A percentile compares a stretch with the other conserved stretches of the same genome.
Evolutionary conservation across 2,888 invertebrate species (phyloP).

Genomic region (Cyclophora albipunctata): DNA sequence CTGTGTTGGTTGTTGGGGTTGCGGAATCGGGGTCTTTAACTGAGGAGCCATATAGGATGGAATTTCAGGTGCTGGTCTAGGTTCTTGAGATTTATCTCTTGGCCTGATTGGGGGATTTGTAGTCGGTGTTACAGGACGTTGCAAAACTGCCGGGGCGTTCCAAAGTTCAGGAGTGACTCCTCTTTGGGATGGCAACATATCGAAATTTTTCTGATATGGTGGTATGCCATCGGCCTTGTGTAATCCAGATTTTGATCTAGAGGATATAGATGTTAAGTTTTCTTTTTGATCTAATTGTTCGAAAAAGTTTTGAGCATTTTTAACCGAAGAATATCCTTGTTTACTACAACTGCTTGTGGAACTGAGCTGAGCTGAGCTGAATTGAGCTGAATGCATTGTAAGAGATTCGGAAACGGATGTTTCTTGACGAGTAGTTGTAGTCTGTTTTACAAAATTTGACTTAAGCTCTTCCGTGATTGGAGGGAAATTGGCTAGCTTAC

Average conservation of each 20-base stretch:
- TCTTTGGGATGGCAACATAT: conserved; percentile 74
- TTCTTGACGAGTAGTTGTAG: conserved; percentile 36
- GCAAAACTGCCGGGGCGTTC: conserved; percentile 55
- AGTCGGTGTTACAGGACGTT: conserved; percentile 56
- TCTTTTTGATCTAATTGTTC: conserved; percentile 61
- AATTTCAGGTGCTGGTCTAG: conserved; percentile 25
- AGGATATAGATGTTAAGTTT: conserved; percentile 43
- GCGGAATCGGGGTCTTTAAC: conserved; percentile 29
- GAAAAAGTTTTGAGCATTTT: conserved; percentile 56
- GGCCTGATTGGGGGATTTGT: conserved; percentile 55
- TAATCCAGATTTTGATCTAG: conserved; percentile 68
- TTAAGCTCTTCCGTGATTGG: conserved; percentile 56
- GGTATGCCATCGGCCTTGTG: conserved; percentile 79
- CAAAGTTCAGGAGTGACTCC: conserved; percentile 73
- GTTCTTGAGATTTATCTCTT: conserved; percentile 48
- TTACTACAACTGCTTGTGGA: conserved; percentile 32
- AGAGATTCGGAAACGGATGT: conserved; percentile 42
- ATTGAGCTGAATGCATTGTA: conserved; percentile 30
- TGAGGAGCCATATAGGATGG: conserved; percentile 28
- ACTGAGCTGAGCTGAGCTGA: conserved; percentile 27
- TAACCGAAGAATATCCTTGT: conserved; percentile 52
- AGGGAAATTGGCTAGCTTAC: conserved; percentile 45
- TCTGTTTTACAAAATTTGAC: conserved; percentile 44
- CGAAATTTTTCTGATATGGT: conserved; percentile 78
- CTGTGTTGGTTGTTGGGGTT: conserved; percentile 24